phyloP scores from a whole-genome alignment of 2,888 invertebrate species.

The Portevinia maculata region DNA sequence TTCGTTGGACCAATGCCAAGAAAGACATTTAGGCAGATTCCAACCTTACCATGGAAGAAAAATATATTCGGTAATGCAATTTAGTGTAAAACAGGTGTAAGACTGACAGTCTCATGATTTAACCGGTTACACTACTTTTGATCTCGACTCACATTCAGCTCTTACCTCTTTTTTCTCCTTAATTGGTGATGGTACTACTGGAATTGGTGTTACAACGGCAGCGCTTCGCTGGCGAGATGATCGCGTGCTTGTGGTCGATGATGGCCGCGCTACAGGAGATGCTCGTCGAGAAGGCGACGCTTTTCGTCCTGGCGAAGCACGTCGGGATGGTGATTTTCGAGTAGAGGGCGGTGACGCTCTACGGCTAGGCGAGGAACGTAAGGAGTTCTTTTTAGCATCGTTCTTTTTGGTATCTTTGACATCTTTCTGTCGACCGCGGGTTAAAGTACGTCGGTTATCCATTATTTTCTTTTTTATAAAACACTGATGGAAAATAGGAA shows the following conservation, averaged over 20 bases:
- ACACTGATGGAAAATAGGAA: background rate
- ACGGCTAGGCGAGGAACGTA: conserved; percentile 57
- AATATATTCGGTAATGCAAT: background rate
- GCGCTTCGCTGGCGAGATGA: conserved; percentile 61
- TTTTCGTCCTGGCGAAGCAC: conserved; percentile 84
- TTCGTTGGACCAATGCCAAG: conserved; percentile 59
- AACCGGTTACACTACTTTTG: conserved; percentile 51
- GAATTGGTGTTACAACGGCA: conserved; percentile 73
- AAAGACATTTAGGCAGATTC: conserved; percentile 35
- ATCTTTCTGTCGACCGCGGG: conserved; percentile 69
- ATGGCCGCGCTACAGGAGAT: conserved; percentile 46
- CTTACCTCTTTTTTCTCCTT: conserved; percentile 78
- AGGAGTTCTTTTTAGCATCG: conserved; percentile 32
- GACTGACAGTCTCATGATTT: background rate
- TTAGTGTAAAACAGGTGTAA: background rate
- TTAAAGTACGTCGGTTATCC: conserved; percentile 75
- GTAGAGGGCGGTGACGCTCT: conserved; percentile 81
- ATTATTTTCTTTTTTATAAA: conserved; percentile 53
- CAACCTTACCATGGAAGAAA: conserved; percentile 22
- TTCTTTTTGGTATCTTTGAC: conserved; percentile 39
- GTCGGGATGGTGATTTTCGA: conserved; percentile 84
- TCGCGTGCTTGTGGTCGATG: conserved; percentile 51
- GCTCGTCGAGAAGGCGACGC: conserved; percentile 76
- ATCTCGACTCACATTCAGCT: conserved; percentile 36
- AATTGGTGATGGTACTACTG: conserved; percentile 77